Percentiles rank a stretch among this genome's conserved stretches.
These are phyloP conservation scores for Ischnus inquisitorius DNA, from an alignment of 2,888 invertebrate species.

Conservation along the genomic window DNA sequence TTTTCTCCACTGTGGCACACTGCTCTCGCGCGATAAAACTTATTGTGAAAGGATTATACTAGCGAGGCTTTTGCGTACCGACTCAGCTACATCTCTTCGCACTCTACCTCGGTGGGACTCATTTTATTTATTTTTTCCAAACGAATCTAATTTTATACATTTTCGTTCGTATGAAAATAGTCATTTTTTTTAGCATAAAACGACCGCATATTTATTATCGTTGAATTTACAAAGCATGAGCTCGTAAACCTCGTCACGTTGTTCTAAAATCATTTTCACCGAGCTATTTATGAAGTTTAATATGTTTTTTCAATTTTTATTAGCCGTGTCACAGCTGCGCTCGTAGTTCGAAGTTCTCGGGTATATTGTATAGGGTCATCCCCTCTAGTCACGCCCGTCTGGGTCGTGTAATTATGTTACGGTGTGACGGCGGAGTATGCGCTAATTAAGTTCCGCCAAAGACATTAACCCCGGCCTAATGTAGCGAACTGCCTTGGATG, in stretches of 20 bases:
- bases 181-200: neutral
- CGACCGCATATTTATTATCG: neutral
- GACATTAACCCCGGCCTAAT: slow-evolving; percentile 59
- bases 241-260: neutral
- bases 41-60: slow-evolving; percentile 58
- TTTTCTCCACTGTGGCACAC: slow-evolving; percentile 46
- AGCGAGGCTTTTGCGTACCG: slow-evolving; percentile 35
- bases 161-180: slow-evolving; percentile 11
- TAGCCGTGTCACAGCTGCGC: neutral
- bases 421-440: slow-evolving; percentile 69
- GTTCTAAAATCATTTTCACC: neutral
- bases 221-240: neutral
- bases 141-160: slow-evolving; percentile 14
- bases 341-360: slow-evolving; percentile 5
- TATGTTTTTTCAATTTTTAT: slow-evolving; percentile 1
- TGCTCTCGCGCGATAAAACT: slow-evolving; percentile 57
- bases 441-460: slow-evolving; percentile 74
- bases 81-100: slow-evolving; percentile 19
- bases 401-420: slow-evolving; percentile 69
- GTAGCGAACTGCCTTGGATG: slow-evolving; percentile 35
- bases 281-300: neutral
- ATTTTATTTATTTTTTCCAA: slow-evolving; percentile 9
- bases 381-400: slow-evolving; percentile 26
- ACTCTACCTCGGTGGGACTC: slow-evolving; percentile 15
- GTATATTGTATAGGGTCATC: slow-evolving; percentile 13